phyloP scores from a whole-genome alignment of 2,797 vertebrate genomes.

The Clarias pachynema region DNA sequence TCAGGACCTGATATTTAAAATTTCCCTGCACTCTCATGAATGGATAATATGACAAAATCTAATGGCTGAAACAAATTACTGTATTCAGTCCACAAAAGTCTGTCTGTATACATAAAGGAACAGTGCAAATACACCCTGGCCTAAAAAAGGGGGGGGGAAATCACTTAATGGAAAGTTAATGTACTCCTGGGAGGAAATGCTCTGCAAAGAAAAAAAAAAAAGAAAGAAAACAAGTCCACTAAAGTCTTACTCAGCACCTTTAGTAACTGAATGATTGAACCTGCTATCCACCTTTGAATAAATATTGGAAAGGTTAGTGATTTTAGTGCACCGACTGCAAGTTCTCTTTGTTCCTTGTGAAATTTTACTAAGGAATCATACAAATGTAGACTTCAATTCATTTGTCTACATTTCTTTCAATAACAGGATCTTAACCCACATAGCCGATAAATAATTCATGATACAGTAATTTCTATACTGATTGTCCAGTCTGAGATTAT shows the following conservation, averaged over 20 bases:
- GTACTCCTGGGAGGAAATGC: slow-evolving; percentile 10
- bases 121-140: slow-evolving; percentile 9
- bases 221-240: neutral
- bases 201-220: neutral
- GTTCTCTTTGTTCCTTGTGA: slow-evolving; percentile 1
- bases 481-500: slow-evolving; percentile 50
- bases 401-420: slow-evolving; percentile 15
- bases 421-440: slow-evolving; percentile 31
- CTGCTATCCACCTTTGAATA: slow-evolving; percentile 1
- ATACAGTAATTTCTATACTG: slow-evolving; percentile 40
- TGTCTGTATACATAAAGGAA: slow-evolving; percentile 1
- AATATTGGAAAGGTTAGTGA: neutral
- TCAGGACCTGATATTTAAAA: slow-evolving; percentile 5
- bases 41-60: slow-evolving; percentile 17
- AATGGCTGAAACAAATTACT: slow-evolving; percentile 19
- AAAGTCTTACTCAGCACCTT: slow-evolving; percentile 29
- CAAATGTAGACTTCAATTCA: neutral
- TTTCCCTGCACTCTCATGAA: slow-evolving; percentile 5
- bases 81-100: slow-evolving; percentile 12
- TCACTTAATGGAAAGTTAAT: slow-evolving; percentile 24
- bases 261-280: neutral
- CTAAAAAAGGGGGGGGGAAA: neutral
- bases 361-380: slow-evolving; percentile 13
- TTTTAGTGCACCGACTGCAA: neutral
- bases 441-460: slow-evolving; percentile 54